A percentile compares a stretch with the other conserved stretches of the same genome.
Conservation (phyloP, 2,888 invertebrate genomes). For the Carterocephalus palaemon region DNA sequence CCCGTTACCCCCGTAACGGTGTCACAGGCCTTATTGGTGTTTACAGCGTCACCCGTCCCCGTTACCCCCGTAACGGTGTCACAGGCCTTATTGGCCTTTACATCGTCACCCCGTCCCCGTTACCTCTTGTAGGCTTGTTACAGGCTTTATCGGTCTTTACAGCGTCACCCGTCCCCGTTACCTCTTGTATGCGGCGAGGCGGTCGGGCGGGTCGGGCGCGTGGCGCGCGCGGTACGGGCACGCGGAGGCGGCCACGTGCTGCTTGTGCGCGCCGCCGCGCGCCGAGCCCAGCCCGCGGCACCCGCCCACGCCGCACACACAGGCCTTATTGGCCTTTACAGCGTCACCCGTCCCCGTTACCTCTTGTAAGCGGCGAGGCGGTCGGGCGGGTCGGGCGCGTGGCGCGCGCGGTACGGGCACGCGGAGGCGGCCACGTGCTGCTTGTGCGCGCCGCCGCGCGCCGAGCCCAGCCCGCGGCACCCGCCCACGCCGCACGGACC, state of each 20-base stretch:
- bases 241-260: constrained; percentile 84
- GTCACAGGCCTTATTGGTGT: too few species aligned
- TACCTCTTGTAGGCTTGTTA: too few species aligned
- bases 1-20: too few species aligned
- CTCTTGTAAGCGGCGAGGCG: constrained; percentile 46
- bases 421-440: constrained; percentile 85
- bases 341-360: too few species aligned
- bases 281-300: constrained; percentile 95
- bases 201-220: constrained; percentile 42
- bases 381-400: constrained; percentile 41
- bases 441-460: constrained; percentile 86
- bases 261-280: constrained; percentile 85
- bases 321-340: too few species aligned
- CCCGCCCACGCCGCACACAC: constrained; percentile 90
- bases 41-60: too few species aligned
- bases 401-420: constrained; percentile 83
- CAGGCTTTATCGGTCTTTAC: too few species aligned
- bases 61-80: too few species aligned
- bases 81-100: too few species aligned
- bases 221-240: constrained; percentile 83
- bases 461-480: constrained; percentile 94
- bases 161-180: too few species aligned
- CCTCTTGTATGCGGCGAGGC: too few species aligned
- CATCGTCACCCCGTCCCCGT: too few species aligned
- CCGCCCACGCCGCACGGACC: constrained; percentile 90